Base-by-base conservation (phyloP, 2,113 vertebrate genomes). In the Callocephalon fimbriatum region DNA sequence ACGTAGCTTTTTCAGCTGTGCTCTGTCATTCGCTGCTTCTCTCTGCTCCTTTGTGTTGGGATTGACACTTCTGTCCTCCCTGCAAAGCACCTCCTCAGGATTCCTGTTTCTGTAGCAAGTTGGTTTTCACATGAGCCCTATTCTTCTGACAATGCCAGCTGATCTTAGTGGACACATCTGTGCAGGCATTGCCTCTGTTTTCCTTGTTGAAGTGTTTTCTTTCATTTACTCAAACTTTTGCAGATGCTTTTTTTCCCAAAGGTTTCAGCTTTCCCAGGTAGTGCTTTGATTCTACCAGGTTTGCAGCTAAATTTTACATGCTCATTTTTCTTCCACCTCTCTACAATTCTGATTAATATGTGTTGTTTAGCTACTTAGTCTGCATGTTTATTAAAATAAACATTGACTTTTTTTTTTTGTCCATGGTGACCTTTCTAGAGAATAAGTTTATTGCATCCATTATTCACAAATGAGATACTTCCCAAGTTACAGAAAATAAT, bases 341-440 rank as follows among this genome's bases (percentile, higher is more conserved):
- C 72, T 84, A n/a, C 37, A 66, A 19, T 58, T 86, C 67, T 53
- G 27, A 88, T 29, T 65, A 17, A 14, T 67, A 6, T 32, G 9
- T 26, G 25, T 42, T 93, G 78, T 83, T 75, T 48, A 88, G 31
- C n/a, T 66, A 42, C 37, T 70, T 38, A 32, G 5, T 40, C 42
- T 81, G 42, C 59, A 71, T 54, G 86, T 48, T 91, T 74, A 95
- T 86, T 94, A 95, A 91, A 97, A 92, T 50, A 96, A 92, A 92
- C 0, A 0, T 54, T 77, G 32, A 83, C 31, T 29, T 27, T 21
- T 25, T 45, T 40, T 67, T 75, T 75, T 61, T 25, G 44, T 75
- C 50, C 9, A 1, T 32, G 38, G 37, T 91, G 45, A 80, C 17
- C 9, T 88, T 73, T 37, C 26, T 56, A 21, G 29, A 78, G 31